phyloP scores from a whole-genome alignment of 2,888 invertebrate genomes.

The Meiosimyza platycephala region DNA sequence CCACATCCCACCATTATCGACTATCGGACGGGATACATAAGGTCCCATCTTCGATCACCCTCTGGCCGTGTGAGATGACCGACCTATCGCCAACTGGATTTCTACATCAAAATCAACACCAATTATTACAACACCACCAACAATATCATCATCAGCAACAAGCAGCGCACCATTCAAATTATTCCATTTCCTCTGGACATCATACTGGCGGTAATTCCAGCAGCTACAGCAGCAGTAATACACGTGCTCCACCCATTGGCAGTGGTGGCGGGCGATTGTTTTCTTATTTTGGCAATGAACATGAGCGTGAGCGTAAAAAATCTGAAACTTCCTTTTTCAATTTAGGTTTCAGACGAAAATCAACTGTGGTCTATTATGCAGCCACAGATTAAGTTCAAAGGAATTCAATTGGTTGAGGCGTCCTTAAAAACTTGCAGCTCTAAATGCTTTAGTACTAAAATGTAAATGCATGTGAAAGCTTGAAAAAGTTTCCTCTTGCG shows the following conservation, averaged over 20 bases:
- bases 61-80: slow-evolving; percentile 94
- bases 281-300: slow-evolving; percentile 65
- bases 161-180: slow-evolving; percentile 48
- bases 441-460: too few species aligned
- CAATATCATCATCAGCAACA: slow-evolving; percentile 50
- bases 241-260: slow-evolving; percentile 54
- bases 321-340: slow-evolving; percentile 67
- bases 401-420: slow-evolving; percentile 28
- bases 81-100: slow-evolving; percentile 67
- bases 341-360: slow-evolving; percentile 65
- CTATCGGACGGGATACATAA: slow-evolving; percentile 77
- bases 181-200: slow-evolving; percentile 48
- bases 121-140: slow-evolving; percentile 52
- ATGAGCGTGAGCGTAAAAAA: slow-evolving; percentile 64
- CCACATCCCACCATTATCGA: slow-evolving; percentile 68
- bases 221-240: slow-evolving; percentile 52
- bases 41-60: slow-evolving; percentile 91
- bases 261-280: slow-evolving; percentile 60
- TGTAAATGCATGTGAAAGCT: too few species aligned
- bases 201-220: slow-evolving; percentile 49
- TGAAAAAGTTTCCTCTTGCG: too few species aligned
- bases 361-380: slow-evolving; percentile 65
- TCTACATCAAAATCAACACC: slow-evolving; percentile 56
- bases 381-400: slow-evolving; percentile 57
- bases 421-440: background rate